phyloP scores from a whole-genome alignment of 1,140 invertebrate genomes.

The Orussus abietinus region DNA sequence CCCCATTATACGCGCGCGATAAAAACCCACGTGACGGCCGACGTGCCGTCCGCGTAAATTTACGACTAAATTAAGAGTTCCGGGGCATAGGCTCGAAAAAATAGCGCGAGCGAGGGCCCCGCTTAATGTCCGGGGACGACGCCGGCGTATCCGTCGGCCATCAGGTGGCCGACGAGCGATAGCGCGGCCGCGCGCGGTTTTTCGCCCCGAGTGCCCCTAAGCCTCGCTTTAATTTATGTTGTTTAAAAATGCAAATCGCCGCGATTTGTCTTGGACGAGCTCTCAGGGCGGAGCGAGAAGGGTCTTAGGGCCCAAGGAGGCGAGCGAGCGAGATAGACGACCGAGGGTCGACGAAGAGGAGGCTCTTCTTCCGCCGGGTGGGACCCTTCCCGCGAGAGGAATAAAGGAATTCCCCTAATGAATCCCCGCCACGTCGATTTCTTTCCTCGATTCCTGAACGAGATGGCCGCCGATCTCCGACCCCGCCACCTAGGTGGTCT shows the following conservation, averaged over 20 bases:
- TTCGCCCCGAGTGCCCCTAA: constrained; percentile 7
- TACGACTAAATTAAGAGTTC: too few relatives aligned
- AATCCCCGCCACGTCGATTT: constrained; percentile 33
- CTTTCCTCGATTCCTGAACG: constrained; percentile 21
- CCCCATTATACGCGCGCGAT: too few relatives aligned
- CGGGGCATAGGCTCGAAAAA: too few relatives aligned
- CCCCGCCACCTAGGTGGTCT: constrained; percentile 34
- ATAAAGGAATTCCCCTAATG: constrained; percentile 32
- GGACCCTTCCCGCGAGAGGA: neutral
- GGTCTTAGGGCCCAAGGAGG: neutral
- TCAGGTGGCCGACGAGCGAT: constrained; percentile 7
- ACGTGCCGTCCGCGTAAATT: too few relatives aligned
- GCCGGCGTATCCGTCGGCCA: constrained; percentile 1
- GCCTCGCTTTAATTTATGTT: constrained; percentile 27
- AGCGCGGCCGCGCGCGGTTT: constrained; percentile 7
- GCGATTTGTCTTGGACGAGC: constrained; percentile 25
- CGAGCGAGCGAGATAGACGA: constrained; percentile 8
- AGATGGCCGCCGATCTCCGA: constrained; percentile 19
- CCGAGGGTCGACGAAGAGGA: neutral
- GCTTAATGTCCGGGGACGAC: too few relatives aligned
- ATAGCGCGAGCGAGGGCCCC: too few relatives aligned
- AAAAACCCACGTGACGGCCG: too few relatives aligned
- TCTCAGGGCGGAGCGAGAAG: constrained; percentile 3
- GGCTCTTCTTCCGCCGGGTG: too few relatives aligned
- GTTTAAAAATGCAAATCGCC: constrained; percentile 30